phyloP scores from a whole-genome alignment of 2,888 invertebrate genomes.

The Nemoura dubitans region DNA sequence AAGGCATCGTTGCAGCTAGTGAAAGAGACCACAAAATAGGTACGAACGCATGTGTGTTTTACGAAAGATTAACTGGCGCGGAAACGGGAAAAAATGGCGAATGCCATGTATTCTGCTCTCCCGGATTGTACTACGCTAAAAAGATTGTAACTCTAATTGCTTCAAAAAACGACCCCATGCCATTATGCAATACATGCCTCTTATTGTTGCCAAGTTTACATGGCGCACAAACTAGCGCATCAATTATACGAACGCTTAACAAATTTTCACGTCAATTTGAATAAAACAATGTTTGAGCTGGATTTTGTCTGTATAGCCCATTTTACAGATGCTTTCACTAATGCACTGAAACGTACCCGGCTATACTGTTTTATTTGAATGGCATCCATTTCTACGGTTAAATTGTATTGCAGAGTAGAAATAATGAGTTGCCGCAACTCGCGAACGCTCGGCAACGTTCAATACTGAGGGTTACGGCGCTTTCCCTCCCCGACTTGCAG shows the following conservation, averaged over 20 bases:
- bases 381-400: conserved; percentile 25
- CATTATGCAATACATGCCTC: background rate
- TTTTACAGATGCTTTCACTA: conserved; percentile 20
- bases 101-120: background rate
- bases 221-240: background rate
- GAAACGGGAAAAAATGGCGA: background rate
- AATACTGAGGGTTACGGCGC: background rate
- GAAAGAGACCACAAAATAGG: background rate
- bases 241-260: background rate
- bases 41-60: background rate
- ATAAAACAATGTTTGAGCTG: background rate
- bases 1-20: background rate
- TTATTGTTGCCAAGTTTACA: background rate
- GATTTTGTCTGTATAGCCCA: background rate
- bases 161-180: background rate
- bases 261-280: background rate
- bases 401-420: conserved; percentile 20
- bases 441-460: background rate
- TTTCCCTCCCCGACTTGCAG: background rate
- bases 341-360: background rate
- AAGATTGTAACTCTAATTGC: background rate
- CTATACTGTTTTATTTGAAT: conserved; percentile 13
- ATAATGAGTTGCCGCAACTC: conserved; percentile 17
- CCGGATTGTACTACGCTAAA: background rate
- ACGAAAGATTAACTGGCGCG: background rate